Evolutionary conservation across 1,140 invertebrate genomes (phyloP).

Genomic region (Chironomus tepperi): DNA sequence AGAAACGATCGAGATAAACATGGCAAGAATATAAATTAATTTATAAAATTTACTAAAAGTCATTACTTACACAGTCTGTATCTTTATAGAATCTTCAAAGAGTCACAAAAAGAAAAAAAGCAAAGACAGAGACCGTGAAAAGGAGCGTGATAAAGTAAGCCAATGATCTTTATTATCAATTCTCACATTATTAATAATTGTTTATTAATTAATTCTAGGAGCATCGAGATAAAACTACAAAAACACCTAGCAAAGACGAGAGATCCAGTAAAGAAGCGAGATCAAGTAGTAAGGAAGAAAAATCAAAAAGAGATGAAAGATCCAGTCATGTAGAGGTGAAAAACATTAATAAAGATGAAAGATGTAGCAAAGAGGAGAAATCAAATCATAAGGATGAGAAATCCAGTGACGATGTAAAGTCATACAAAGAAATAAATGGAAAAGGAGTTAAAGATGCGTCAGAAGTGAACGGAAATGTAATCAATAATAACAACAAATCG

Average conservation of each 20-base stretch:
- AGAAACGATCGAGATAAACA: background rate
- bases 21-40: background rate
- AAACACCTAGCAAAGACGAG: background rate
- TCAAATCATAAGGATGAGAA: too few species aligned
- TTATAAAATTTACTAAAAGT: too few species aligned
- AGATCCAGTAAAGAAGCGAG: background rate
- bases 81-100: background rate
- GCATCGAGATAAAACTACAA: background rate
- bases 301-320: background rate
- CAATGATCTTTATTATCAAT: background rate
- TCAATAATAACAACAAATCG: background rate
- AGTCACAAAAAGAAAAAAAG: conserved; percentile 27
- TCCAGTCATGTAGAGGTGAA: background rate
- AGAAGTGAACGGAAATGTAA: background rate
- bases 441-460: background rate
- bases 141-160: conserved; percentile 21
- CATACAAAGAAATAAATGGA: background rate
- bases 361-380: background rate
- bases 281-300: background rate
- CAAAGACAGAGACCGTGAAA: conserved; percentile 24
- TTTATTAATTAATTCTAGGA: background rate
- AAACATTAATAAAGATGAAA: too few species aligned
- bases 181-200: background rate
- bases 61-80: too few species aligned
- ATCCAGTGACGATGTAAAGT: background rate